A percentile compares a stretch with the other conserved stretches of the same genome.
These are phyloP conservation scores for Agrotis clavis DNA, from an alignment of 2,888 invertebrate species.

Conservation along the genomic window DNA sequence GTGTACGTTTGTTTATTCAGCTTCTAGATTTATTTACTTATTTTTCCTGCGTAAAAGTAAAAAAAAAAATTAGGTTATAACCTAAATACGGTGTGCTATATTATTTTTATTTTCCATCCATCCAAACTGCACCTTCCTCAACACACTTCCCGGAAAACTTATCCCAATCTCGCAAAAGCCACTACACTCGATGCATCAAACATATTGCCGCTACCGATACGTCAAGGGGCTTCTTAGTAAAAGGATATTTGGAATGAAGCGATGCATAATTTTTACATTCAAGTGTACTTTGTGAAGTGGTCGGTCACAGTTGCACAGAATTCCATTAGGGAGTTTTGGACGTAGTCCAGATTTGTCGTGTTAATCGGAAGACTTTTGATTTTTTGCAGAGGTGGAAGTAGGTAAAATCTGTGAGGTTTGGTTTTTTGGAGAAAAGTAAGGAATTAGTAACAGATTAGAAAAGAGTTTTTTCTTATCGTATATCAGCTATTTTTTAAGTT, in stretches of 20 bases:
- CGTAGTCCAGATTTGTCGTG: constrained; percentile 77
- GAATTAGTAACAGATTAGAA: not conserved
- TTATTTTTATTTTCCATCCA: not conserved
- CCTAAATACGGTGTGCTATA: no score
- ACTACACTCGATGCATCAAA: constrained; percentile 39
- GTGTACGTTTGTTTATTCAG: no score
- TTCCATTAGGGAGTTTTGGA: constrained; percentile 88
- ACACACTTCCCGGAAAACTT: constrained; percentile 4
- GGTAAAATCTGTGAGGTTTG: constrained; percentile 40
- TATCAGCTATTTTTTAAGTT: no score
- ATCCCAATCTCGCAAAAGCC: not conserved
- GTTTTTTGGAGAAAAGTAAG: not conserved
- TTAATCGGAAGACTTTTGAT: constrained; percentile 69
- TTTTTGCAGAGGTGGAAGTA: constrained; percentile 68
- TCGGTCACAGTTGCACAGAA: constrained; percentile 84
- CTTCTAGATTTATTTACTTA: no score
- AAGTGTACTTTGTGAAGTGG: constrained; percentile 80
- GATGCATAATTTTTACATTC: constrained; percentile 83
- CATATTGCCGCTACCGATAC: constrained; percentile 53
- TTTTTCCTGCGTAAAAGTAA: no score
- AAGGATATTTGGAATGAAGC: constrained; percentile 76
- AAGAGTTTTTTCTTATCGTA: no score
- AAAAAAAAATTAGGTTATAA: no score
- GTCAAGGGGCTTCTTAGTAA: constrained; percentile 71
- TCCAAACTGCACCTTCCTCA: not conserved